Base-by-base conservation (phyloP, 1,140 invertebrate species). In the Helicoverpa zea region DNA sequence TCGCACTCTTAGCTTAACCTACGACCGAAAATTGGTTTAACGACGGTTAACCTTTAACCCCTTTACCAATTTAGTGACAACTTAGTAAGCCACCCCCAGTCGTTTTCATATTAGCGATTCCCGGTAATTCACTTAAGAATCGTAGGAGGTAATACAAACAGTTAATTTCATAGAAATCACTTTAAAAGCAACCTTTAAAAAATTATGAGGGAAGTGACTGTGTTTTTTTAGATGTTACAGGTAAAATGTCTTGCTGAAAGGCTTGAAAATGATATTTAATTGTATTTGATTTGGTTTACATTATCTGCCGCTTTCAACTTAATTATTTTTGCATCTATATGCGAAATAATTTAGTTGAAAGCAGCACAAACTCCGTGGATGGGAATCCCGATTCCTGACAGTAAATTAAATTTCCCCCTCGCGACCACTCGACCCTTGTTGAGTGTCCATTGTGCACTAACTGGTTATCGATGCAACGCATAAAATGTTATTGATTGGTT, bases 391-490 rank as follows among this genome's bases (percentile, higher is more conserved):
- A 79, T 73, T 81, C 80, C 83, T 70, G 81, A 73, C 79, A 82
- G 79, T 84, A 87, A 87, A 87, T 87, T 87, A 86, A 84, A 87
- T 87, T 87, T 83, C 35, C 77, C 86, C 81, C 82, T 81, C 52
- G 86, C 68, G 82, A 78, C 74, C 83, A 86, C 84, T 87, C 83
- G 81, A 87, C 84, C 86, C 84, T 84, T 47, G 83, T 85, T 72
- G 75, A 68, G 79, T 79, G 80, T 81, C 79, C 80, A 86, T 84
- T 83, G 76, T 81, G 74, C 79, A 82, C 78, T 84, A 82, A 81
- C 81, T 81, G 77, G 78, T 83, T 85, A 87, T 85, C 81, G 83
- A 82, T 83, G 85, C 82, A 83, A 79, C 74, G 79, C 84, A 82
- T 83, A 77, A 85, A 84, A 83, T 58, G 68, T 78, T 74, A 64